These are phyloP conservation scores for Trochalopteron elliotii DNA, from an alignment of 2,113 vertebrate species.

Conservation along the genomic window DNA sequence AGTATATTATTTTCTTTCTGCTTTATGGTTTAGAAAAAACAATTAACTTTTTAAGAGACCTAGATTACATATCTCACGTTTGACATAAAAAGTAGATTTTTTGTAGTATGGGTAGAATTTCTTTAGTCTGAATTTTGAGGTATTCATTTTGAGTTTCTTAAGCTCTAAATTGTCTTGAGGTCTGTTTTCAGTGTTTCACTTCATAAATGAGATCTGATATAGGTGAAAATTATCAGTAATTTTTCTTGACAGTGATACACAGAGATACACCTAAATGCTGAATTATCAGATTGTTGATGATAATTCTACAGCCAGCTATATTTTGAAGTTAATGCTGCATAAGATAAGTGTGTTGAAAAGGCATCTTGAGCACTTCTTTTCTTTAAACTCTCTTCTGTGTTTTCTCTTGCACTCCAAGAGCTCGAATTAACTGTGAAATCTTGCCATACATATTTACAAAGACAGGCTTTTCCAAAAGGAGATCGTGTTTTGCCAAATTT, in stretches of 20 bases:
- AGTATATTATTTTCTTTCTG: slow-evolving; percentile 29
- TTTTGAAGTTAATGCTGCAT: slow-evolving; percentile 52
- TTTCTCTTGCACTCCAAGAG: slow-evolving; percentile 7
- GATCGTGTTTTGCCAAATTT: slow-evolving; percentile 1
- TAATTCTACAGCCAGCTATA: slow-evolving; percentile 33
- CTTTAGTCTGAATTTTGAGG: slow-evolving; percentile 11
- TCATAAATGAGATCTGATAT: slow-evolving; percentile 38
- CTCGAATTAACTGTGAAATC: slow-evolving; percentile 53
- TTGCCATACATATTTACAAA: slow-evolving; percentile 34
- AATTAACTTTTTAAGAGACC: slow-evolving; percentile 27
- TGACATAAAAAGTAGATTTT: neutral
- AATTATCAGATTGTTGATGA: slow-evolving; percentile 56
- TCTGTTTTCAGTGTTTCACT: slow-evolving; percentile 49
- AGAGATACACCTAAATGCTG: slow-evolving; percentile 42
- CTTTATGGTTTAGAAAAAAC: slow-evolving; percentile 15
- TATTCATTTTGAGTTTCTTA: slow-evolving; percentile 31
- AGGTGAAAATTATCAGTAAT: slow-evolving; percentile 52
- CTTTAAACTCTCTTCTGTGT: slow-evolving; percentile 15
- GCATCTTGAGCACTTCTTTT: neutral
- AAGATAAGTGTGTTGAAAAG: slow-evolving; percentile 6
- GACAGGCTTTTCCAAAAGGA: neutral
- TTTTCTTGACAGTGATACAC: slow-evolving; percentile 49
- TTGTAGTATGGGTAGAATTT: slow-evolving; percentile 29
- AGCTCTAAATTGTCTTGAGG: neutral
- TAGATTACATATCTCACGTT: neutral